A percentile compares a stretch with the other conserved stretches of the same genome.
Conservation (phyloP, 1,140 invertebrate genomes). For the Saccostrea glomerata region DNA sequence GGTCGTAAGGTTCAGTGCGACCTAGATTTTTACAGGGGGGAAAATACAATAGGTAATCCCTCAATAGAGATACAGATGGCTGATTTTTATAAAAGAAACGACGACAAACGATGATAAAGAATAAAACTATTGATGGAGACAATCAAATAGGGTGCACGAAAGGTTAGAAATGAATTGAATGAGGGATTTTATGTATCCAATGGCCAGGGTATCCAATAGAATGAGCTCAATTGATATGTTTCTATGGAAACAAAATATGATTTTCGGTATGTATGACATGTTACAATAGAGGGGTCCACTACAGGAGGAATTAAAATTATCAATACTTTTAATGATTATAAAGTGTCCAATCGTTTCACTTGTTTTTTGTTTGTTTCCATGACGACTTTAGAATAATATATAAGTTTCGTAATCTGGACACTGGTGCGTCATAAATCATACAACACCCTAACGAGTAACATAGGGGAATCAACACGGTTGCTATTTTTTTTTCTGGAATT, state of each 20-base stretch:
- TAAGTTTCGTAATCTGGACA: background rate
- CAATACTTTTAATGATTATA: background rate
- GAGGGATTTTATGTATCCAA: background rate
- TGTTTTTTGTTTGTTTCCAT: background rate
- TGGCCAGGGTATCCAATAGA: background rate
- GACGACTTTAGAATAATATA: constrained; percentile 1
- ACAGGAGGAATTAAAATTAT: constrained; percentile 1
- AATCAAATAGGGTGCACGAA: no score
- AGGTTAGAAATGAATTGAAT: no score
- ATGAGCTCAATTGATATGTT: constrained; percentile 14
- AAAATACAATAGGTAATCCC: no score
- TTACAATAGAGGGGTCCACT: background rate
- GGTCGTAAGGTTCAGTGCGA: no score
- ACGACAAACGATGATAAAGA: no score
- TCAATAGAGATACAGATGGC: no score
- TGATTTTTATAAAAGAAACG: no score
- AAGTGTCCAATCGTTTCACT: background rate
- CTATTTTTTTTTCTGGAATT: constrained; percentile 10
- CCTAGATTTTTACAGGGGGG: no score
- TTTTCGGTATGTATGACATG: constrained; percentile 5
- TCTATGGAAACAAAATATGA: background rate
- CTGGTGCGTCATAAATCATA: background rate
- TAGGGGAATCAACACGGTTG: background rate
- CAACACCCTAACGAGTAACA: background rate
- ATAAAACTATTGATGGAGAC: no score